Conservation (phyloP, 2,888 invertebrate genomes). For the Rosalia funebris region DNA sequence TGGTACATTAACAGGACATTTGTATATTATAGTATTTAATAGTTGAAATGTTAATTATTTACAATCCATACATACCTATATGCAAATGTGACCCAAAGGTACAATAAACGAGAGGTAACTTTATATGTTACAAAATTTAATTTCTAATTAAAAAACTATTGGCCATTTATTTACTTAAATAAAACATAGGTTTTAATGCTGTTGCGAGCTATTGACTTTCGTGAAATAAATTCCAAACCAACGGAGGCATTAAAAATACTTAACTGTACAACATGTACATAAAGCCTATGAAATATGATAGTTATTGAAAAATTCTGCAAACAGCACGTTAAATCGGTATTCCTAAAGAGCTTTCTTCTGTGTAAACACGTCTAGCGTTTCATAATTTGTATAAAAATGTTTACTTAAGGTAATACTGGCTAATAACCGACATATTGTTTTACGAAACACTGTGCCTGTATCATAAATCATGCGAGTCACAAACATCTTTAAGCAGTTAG, state of each 20-base stretch:
- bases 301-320: conserved; percentile 26
- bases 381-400: conserved; percentile 20
- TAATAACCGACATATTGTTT: conserved; percentile 9
- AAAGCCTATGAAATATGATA: conserved; percentile 23
- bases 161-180: not conserved
- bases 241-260: not conserved
- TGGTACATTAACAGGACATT: too few species aligned
- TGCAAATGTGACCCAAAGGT: too few species aligned
- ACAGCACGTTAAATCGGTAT: conserved; percentile 14
- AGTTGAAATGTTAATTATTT: too few species aligned
- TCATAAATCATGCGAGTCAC: conserved; percentile 11
- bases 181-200: not conserved
- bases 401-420: conserved; percentile 3
- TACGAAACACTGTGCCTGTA: not conserved
- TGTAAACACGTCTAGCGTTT: conserved; percentile 18
- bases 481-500: too few species aligned
- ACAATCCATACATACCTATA: too few species aligned
- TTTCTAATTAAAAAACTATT: too few species aligned
- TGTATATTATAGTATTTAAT: too few species aligned
- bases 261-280: not conserved
- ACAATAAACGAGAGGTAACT: too few species aligned
- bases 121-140: too few species aligned
- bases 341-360: conserved; percentile 7
- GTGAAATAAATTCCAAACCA: conserved; percentile 1
- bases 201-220: not conserved